Evolutionary conservation across 2,113 vertebrate genomes (phyloP).

Genomic region (Porphyrio hochstetteri): DNA sequence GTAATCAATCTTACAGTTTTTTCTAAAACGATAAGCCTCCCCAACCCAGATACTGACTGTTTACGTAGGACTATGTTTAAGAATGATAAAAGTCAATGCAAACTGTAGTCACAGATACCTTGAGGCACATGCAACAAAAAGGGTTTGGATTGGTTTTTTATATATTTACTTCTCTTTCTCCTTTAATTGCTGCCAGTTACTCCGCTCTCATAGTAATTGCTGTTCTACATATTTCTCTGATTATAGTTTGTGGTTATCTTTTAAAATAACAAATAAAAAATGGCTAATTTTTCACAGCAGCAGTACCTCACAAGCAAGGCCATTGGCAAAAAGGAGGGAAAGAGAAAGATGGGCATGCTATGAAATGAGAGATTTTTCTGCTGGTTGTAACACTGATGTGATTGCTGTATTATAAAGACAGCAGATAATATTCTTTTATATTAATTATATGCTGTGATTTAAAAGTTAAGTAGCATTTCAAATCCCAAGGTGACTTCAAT

Average conservation of each 20-base stretch:
- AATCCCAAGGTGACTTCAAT: not conserved
- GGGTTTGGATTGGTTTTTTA: not conserved
- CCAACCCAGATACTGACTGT: constrained; percentile 35
- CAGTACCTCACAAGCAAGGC: not conserved
- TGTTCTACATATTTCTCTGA: not conserved
- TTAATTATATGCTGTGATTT: not conserved
- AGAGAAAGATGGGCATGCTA: not conserved
- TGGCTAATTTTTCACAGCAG: not conserved
- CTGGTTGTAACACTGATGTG: not conserved
- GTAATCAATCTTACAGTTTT: constrained; percentile 58
- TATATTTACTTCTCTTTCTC: not conserved
- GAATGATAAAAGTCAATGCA: not conserved
- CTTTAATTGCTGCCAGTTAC: not conserved
- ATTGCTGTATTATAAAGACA: not conserved
- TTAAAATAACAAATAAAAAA: not conserved
- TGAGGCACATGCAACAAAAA: not conserved
- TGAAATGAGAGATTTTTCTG: not conserved
- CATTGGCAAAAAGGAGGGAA: not conserved
- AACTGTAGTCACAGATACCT: not conserved
- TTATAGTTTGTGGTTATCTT: not conserved
- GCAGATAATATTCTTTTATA: not conserved
- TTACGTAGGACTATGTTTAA: constrained; percentile 8
- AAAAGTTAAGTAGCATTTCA: not conserved
- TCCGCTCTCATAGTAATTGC: not conserved
- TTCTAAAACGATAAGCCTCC: constrained; percentile 33